Conservation (phyloP, 2,888 invertebrate genomes). For the Lobophora halterata region DNA sequence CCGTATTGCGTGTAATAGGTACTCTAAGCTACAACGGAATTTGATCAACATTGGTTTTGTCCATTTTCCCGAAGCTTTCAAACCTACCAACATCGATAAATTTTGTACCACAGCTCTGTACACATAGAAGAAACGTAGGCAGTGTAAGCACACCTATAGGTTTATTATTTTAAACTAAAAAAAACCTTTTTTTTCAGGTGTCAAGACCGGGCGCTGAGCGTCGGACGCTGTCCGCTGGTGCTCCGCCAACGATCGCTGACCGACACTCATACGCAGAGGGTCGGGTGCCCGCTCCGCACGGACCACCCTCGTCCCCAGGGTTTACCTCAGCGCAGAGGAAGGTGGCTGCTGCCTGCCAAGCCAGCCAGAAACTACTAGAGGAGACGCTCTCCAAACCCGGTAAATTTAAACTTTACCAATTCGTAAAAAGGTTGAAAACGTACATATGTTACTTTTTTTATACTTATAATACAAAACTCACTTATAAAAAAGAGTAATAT, state of each 20-base stretch:
- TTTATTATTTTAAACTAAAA: not conserved
- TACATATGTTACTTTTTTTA: no score
- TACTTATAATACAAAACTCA: no score
- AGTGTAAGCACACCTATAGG: no score
- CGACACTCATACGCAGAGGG: conserved; percentile 63
- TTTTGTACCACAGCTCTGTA: no score
- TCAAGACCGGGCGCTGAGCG: conserved; percentile 47
- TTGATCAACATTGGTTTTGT: no score
- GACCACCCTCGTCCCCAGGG: conserved; percentile 67
- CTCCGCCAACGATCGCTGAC: conserved; percentile 43
- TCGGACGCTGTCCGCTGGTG: conserved; percentile 64
- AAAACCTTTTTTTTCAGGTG: conserved; percentile 49
- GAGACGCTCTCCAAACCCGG: conserved; percentile 82
- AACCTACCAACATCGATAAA: no score
- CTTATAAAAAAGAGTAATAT: no score
- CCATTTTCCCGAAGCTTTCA: conserved; percentile 8
- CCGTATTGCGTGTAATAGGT: no score
- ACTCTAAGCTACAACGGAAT: no score
- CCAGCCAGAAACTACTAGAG: conserved; percentile 85
- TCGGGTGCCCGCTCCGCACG: conserved; percentile 67
- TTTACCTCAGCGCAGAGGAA: conserved; percentile 56
- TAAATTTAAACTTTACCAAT: no score
- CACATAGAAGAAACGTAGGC: no score
- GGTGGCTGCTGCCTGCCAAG: conserved; percentile 68
- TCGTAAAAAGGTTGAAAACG: no score